Evolutionary conservation across 2,797 vertebrate genomes (phyloP), one percentile per base, ranked within the genome.

Genomic region (Thunnus albacares): DNA sequence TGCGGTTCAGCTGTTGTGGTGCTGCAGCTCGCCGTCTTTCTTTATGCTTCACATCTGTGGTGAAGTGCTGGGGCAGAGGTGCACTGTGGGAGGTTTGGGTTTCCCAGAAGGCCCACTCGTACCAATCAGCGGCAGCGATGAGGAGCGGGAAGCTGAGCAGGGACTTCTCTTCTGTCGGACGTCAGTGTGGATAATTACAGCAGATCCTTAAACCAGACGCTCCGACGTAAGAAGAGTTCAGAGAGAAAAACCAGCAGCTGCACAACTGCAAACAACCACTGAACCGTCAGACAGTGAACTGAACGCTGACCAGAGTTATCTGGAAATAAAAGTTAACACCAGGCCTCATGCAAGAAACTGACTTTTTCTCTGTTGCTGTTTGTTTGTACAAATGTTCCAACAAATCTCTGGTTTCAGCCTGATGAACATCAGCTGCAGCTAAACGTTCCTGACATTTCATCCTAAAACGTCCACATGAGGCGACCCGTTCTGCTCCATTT

Each of bases 101-200:
- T 85, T 89, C 82, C 80, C 87, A 81, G 87, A 87, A 81, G 61
- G 65, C 6, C 24, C 5, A 0, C n/a, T 63, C 1, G 4, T 24
- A 77, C 64, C 53, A 70, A 63, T 69, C 71, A 6, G 52, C 63
- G 35, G 65, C 49, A 5, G 70, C 41, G 2, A 20, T 4, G 6
- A 53, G 52, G 52, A 84, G 77, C 60, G 61, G 83, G 75, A 83
- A 80, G 60, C 66, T n/a, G 49, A 69, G 77, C 58, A 5, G 45
- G 33, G 35, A 8, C 18, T 64, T 18, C 15, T 71, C 15, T 41
- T 33, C 55, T 28, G 47, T 14, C 17, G 38, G 22, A 71, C 63
- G 68, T 81, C 80, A 75, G 76, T 1, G 28, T 15, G 43, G 47
- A 47, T 51, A 51, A 51, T 51, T 51, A 51, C 18, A 51, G 47